phyloP scores from a whole-genome alignment of 2,888 invertebrate genomes.

The Sinhomidia bicolor region DNA sequence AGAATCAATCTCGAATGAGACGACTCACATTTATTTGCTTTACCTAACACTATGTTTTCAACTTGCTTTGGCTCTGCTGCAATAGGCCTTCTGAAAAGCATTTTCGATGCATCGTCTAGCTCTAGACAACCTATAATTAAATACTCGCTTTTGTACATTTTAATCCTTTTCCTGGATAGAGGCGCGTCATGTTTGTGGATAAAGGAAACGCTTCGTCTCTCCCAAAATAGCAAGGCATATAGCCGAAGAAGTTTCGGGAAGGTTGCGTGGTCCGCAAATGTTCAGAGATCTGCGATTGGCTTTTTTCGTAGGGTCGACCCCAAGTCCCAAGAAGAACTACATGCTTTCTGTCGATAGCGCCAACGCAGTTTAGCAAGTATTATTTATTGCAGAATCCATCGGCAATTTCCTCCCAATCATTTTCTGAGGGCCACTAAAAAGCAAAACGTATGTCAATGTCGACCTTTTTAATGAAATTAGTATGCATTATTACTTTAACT shows the following conservation, averaged over 20 bases:
- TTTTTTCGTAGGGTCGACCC: constrained; percentile 46
- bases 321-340: constrained; percentile 50
- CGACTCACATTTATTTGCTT: not conserved
- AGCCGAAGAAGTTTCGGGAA: constrained; percentile 7
- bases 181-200: constrained; percentile 66
- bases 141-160: constrained; percentile 49
- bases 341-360: constrained; percentile 66
- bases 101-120: constrained; percentile 75
- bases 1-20: too few relatives aligned
- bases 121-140: constrained; percentile 73
- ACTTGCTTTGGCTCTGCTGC: constrained; percentile 45
- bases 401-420: constrained; percentile 29
- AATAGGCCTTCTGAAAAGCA: constrained; percentile 63
- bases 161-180: constrained; percentile 59
- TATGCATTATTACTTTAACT: too few relatives aligned
- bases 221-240: constrained; percentile 56
- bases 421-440: too few relatives aligned
- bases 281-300: not conserved
- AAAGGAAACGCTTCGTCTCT: constrained; percentile 76
- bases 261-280: constrained; percentile 1
- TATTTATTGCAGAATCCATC: constrained; percentile 28
- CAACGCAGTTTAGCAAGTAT: constrained; percentile 57
- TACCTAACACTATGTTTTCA: constrained; percentile 39
- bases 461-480: too few relatives aligned
- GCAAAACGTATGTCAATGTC: too few relatives aligned